These are phyloP conservation scores for Argyresthia goedartella DNA, from an alignment of 2,888 invertebrate genomes.

Conservation along the genomic window DNA sequence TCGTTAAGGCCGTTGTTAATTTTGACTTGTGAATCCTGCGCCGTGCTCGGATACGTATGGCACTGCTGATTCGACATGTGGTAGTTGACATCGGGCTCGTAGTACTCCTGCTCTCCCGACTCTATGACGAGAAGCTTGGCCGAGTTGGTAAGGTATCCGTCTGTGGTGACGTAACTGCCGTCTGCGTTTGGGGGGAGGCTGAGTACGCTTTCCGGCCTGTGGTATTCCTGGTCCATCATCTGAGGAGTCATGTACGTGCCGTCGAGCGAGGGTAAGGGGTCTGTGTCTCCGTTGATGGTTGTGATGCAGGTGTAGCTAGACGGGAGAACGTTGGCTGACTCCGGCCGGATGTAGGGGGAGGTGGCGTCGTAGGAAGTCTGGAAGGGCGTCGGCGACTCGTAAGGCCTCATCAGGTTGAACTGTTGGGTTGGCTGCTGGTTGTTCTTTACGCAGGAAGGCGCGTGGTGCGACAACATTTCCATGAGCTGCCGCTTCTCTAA, in stretches of 20 bases:
- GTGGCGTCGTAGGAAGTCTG: constrained; percentile 52
- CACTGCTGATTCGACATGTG: constrained; percentile 62
- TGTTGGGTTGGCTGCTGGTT: constrained; percentile 43
- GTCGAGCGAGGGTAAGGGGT: constrained; percentile 51
- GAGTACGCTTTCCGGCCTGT: constrained; percentile 56
- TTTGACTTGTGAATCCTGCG: constrained; percentile 55
- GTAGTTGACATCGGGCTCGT: constrained; percentile 65
- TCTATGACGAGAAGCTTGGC: constrained; percentile 67
- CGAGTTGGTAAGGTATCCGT: constrained; percentile 56
- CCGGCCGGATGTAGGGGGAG: constrained; percentile 64
- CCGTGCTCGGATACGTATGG: constrained; percentile 62
- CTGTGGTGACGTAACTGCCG: constrained; percentile 41
- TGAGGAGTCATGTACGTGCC: constrained; percentile 47
- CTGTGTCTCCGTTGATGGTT: constrained; percentile 48
- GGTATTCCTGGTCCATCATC: constrained; percentile 49
- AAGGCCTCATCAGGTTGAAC: constrained; percentile 57
- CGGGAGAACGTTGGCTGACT: constrained; percentile 63
- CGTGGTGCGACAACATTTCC: constrained; percentile 84
- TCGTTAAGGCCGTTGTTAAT: constrained; percentile 71
- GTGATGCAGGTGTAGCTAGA: constrained; percentile 53
- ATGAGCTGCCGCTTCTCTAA: constrained; percentile 82
- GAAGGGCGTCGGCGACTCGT: constrained; percentile 58
- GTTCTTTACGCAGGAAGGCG: constrained; percentile 77
- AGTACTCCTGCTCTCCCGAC: constrained; percentile 59
- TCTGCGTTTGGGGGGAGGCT: constrained; percentile 47